phyloP scores from a whole-genome alignment of 2,797 vertebrate species.

The Odontamblyopus lacepedii region DNA sequence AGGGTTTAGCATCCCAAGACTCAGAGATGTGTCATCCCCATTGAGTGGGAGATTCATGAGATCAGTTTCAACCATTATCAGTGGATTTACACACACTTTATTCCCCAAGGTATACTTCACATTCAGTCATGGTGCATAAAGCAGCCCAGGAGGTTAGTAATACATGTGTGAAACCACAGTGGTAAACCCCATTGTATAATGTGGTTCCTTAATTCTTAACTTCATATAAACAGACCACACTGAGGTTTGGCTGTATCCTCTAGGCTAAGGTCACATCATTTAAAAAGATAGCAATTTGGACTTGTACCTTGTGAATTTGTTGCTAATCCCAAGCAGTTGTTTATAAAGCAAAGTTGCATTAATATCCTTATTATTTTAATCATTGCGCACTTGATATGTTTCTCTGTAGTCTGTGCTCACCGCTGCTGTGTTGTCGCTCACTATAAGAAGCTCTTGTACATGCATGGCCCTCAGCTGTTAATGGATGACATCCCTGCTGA shows the following conservation, averaged over 20 bases:
- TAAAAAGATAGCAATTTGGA: neutral
- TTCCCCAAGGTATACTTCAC: constrained; percentile 35
- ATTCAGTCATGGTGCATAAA: constrained; percentile 17
- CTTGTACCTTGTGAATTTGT: neutral
- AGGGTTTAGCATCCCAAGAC: constrained; percentile 44
- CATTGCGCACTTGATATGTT: neutral
- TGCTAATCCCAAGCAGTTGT: neutral
- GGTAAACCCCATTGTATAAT: neutral
- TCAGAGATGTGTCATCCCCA: constrained; percentile 38
- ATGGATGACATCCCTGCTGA: neutral
- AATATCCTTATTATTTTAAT: neutral
- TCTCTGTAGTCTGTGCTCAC: neutral
- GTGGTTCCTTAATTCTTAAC: neutral
- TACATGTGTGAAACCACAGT: constrained; percentile 17
- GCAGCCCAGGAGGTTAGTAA: constrained; percentile 7
- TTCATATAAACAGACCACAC: neutral
- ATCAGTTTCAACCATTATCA: constrained; percentile 46
- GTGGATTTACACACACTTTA: constrained; percentile 33
- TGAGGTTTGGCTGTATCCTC: neutral
- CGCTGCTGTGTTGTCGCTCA: neutral
- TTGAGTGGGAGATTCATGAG: constrained; percentile 55
- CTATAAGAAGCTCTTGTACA: neutral
- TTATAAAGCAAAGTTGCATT: neutral
- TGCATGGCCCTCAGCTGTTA: constrained; percentile 5
- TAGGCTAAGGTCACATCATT: neutral